Percentiles rank a stretch among this genome's conserved stretches.
Evolutionary conservation across 1,140 invertebrate genomes (phyloP).

Genomic region (Apis florea): DNA sequence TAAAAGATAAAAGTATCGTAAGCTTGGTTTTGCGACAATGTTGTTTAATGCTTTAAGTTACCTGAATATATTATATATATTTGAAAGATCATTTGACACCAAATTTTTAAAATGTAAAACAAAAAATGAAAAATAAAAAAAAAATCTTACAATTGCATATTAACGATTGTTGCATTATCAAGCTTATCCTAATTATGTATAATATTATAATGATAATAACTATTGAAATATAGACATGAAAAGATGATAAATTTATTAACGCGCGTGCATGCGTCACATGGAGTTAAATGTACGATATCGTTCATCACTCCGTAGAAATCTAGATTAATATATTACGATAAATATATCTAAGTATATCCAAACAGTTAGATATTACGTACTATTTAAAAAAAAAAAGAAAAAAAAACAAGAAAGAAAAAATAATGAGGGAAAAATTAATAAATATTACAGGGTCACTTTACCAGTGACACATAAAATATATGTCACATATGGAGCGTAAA

Average conservation of each 20-base stretch:
- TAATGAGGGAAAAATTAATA: slow-evolving; percentile 48
- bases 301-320: slow-evolving; percentile 58
- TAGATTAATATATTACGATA: slow-evolving; percentile 67
- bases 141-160: neutral
- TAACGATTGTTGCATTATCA: slow-evolving; percentile 48
- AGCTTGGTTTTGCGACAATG: slow-evolving; percentile 47
- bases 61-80: slow-evolving; percentile 3
- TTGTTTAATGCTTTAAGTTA: slow-evolving; percentile 34
- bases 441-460: slow-evolving; percentile 42
- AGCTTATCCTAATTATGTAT: slow-evolving; percentile 61
- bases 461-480: slow-evolving; percentile 36
- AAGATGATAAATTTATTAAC: slow-evolving; percentile 65
- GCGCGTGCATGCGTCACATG: slow-evolving; percentile 51
- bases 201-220: slow-evolving; percentile 59
- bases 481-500: slow-evolving; percentile 50
- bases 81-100: slow-evolving; percentile 4
- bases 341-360: slow-evolving; percentile 66
- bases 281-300: slow-evolving; percentile 54
- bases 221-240: slow-evolving; percentile 52
- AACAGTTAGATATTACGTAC: slow-evolving; percentile 58
- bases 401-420: neutral
- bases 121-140: neutral
- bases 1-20: slow-evolving; percentile 49
- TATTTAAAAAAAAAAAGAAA: slow-evolving; percentile 54
- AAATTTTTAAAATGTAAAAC: slow-evolving; percentile 6